Conservation (phyloP, 2,113 vertebrate genomes). For the Pontoporia blainvillei region DNA sequence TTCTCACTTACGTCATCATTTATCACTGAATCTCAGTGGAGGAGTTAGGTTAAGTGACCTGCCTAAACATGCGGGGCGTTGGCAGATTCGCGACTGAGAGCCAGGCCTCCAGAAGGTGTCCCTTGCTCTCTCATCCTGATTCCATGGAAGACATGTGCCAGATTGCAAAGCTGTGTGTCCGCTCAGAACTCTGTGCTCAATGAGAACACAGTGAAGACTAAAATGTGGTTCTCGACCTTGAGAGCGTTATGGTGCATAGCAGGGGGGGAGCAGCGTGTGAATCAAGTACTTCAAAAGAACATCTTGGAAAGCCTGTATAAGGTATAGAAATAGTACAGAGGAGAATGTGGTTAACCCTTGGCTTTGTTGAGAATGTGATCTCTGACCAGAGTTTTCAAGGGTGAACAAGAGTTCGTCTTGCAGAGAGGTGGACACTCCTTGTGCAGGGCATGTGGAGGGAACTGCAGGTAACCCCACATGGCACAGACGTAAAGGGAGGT, state of each 20-base stretch:
- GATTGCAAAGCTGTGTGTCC: not conserved
- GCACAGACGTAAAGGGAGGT: not conserved
- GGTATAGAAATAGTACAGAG: not conserved
- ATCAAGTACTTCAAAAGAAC: not conserved
- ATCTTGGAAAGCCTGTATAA: not conserved
- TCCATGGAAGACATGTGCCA: not conserved
- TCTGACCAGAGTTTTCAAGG: not conserved
- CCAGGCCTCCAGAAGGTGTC: not conserved
- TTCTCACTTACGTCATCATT: not conserved
- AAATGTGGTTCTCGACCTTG: not conserved
- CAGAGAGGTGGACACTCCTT: not conserved
- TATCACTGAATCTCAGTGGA: not conserved
- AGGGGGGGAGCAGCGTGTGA: no score
- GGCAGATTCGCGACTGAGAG: not conserved
- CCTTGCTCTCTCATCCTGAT: not conserved
- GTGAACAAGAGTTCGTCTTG: not conserved
- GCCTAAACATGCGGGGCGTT: not conserved
- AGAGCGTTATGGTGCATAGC: not conserved
- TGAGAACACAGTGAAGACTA: not conserved
- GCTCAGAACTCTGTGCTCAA: not conserved
- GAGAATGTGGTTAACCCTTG: not conserved
- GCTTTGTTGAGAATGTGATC: not conserved
- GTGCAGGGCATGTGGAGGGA: not conserved
- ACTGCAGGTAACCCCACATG: no score
- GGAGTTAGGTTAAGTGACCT: not conserved